Conservation (phyloP, 2,797 vertebrate genomes). For the Sebastes vulpes region DNA sequence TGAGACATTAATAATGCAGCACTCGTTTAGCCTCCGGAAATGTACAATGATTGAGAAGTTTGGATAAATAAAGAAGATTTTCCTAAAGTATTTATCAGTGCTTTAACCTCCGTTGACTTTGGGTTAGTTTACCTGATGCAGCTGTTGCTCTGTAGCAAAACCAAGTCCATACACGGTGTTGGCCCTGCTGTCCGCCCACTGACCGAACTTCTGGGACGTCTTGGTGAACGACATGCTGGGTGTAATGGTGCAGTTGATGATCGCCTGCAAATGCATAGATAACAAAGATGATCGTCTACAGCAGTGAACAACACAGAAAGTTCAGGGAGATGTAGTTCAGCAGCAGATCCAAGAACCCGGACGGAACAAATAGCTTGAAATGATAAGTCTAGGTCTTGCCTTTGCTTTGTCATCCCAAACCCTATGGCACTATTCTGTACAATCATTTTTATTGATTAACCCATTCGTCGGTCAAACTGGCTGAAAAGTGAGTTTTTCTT, state of each 20-base stretch:
- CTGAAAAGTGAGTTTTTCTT: too few relatives aligned
- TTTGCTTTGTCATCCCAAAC: background rate
- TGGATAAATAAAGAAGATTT: background rate
- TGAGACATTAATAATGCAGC: conserved; percentile 1
- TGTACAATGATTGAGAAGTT: background rate
- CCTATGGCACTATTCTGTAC: background rate
- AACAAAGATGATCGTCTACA: background rate
- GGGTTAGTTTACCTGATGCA: conserved; percentile 89
- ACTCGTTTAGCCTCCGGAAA: background rate
- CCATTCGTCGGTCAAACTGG: too few relatives aligned
- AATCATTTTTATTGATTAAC: background rate
- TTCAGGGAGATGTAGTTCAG: background rate
- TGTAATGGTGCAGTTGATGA: conserved; percentile 97
- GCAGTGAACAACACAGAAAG: background rate
- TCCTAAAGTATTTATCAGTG: background rate
- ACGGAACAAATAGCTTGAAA: background rate
- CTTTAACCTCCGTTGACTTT: background rate
- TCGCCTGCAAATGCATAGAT: conserved; percentile 84
- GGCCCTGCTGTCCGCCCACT: conserved; percentile 97
- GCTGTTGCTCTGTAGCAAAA: conserved; percentile 96
- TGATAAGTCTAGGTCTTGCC: too few relatives aligned
- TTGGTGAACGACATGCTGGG: conserved; percentile 99
- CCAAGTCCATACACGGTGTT: conserved; percentile 97
- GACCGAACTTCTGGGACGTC: conserved; percentile 97
- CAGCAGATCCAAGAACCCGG: background rate